Base-by-base conservation (phyloP, 2,797 vertebrate species). In the Yasuhikotakia modesta region DNA sequence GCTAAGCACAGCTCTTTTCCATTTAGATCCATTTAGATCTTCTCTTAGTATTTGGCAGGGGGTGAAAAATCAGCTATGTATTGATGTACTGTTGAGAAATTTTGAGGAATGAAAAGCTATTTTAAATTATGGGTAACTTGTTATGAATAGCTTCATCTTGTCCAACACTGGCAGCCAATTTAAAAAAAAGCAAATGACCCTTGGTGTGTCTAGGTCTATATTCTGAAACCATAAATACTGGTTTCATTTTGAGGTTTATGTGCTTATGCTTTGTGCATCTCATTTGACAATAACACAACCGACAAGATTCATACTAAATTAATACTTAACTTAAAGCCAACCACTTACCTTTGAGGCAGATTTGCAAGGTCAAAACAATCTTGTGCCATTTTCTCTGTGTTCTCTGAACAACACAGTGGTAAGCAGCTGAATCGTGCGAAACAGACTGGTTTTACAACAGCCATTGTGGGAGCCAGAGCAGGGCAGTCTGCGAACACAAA, bases 21-120 rank as follows among this genome's bases (percentile, higher is more conserved):
- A 88, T 84, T 90, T 88, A 86, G 87, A 91, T 87, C 67, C 83
- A 82, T 80, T n/a, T n/a, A n/a, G n/a, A n/a, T 87, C 84, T 85
- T 65, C 73, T 22, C 58, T 75, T 63, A 43, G 27, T 45, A 61
- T 79, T 84, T 92, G 91, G 90, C 87, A 90, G 81, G n/a, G 75
- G 87, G 88, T 90, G 81, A 91, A 91, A 93, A 88, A 65, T 69
- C 82, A 85, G 58, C 70, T 27, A 73, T 63, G 80, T 84, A 85
- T 79, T 43, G 10, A 11, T 57, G 17, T 7, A 2, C 64, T 82
- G 17, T 63, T 32, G 13, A 2, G 21, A 61, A 73, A 48, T 87
- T 22, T 63, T 27, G 68, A 13, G 75, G 71, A 72, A 1, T 17
- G 58, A n/a, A 19, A 10, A 35, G 19, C 14, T 30, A 27, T 6